Base-by-base conservation (phyloP, 2,888 invertebrate species). In the Oegoconia quadripuncta region DNA sequence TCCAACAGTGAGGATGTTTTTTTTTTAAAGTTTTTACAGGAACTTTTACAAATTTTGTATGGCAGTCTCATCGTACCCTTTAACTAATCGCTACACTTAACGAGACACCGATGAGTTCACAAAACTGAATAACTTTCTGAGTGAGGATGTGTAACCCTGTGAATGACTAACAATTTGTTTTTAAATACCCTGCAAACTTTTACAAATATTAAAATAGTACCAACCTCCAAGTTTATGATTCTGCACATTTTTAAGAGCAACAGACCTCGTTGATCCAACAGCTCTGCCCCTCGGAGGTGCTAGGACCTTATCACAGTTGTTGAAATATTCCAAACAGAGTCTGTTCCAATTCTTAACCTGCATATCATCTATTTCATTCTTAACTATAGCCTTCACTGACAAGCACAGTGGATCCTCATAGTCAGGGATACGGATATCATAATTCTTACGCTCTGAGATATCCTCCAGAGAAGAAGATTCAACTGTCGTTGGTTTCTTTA, bases 401-500 rank as follows among this genome's bases (percentile, higher is more conserved):
- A 87, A 52, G 49, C 84, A 86, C 14, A 84, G 39, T 0, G 86
- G 81, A 37, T 87, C 86, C 2, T 79, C 79, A 25, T 74, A 84
- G 37, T 87, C 84, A 0, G 84, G 86, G 1, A 87, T 74, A 6
- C 55, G 54, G 18, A 83, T 73, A 14, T 68, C 60, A 13, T 64
- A 44, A 11, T 55, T 59, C 23, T 63, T 74, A 7, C 77, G 59
- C 12, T 49, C 45, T n/a, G n/a, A n/a, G n/a, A n/a, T n/a, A n/a
- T n/a, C n/a, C n/a, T n/a, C n/a, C n/a, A n/a, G n/a, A n/a, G n/a
- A n/a, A n/a, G n/a, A n/a, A n/a, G n/a, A n/a, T n/a, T n/a, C n/a
- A n/a, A n/a, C n/a, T n/a, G n/a, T n/a, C n/a, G n/a, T n/a, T n/a
- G n/a, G n/a, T n/a, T n/a, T n/a, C n/a, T n/a, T n/a, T n/a, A n/a